Evolutionary conservation across 2,797 vertebrate species (phyloP), one percentile per base, ranked within the genome.

Genomic region (Tenualosa thibaudeaui): DNA sequence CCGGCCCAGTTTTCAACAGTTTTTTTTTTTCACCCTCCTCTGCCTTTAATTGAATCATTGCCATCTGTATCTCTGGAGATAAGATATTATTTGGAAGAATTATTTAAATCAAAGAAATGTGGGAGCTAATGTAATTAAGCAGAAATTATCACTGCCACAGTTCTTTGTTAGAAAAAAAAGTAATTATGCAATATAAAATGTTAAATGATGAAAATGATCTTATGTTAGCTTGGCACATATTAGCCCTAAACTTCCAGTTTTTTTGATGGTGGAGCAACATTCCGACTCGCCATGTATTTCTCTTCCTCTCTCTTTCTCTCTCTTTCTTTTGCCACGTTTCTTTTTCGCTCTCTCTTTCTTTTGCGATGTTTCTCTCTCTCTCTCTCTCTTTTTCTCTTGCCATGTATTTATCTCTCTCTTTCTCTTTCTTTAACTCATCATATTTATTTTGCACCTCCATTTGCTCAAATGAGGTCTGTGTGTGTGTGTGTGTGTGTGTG

Each of bases 131-230:
- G 92, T 94, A 95, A 95, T 95, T 95, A 95, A 93, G 90, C 82
- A 88, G 89, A 91, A 93, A 93, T 93, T 92, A 94, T 94, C 95
- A 94, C 94, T 95, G 94, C 94, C 95, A 94, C 92, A 94, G 90
- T 91, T 94, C 93, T 91, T 93, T 89, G 88, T 90, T 89, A 90
- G 91, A 94, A 75, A 75, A 75, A 68, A 90, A 90, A 92, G 90
- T 95, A 95, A 95, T 95, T 94, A 94, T 94, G 91, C 94, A 94
- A 94, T 93, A 86, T 91, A 94, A 94, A 93, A 93, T 94, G 93
- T 95, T 94, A 94, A 93, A 93, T 93, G 92, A 94, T 90, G 88
- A 86, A 93, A 95, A 95, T 93, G 93, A 94, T 89, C 93, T 5
- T 75, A 31, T 75, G 68, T 75, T 75, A 75, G 68, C 65, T 71